Evolutionary conservation across 1,140 invertebrate genomes (phyloP), one percentile per base, ranked within the genome.

Genomic region (Agraylea sexmaculata): DNA sequence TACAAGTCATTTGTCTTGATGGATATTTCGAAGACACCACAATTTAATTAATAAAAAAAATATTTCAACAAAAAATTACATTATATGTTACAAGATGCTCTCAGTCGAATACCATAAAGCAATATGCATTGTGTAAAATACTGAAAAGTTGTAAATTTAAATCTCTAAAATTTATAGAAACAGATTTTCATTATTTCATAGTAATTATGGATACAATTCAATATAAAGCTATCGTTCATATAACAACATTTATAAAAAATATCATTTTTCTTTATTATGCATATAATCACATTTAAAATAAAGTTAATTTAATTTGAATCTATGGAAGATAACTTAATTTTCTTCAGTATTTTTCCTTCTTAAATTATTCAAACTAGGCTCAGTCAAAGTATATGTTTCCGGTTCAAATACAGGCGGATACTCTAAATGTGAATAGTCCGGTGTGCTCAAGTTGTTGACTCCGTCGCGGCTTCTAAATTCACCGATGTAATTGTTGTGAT

Each of bases 341-440:
- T n/a, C n/a, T n/a, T 7, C 6, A 7, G 23, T 25, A 7, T n/a
- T 25, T n/a, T 45, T 45, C 22, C 42, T 43, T 29, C 35, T 32
- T 21, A 38, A 43, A 27, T 43, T 45, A 38, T 41, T 43, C 18
- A 41, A 43, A 25, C 47, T 41, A 22, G 71, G 66, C 58, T 74
- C 68, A 7, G 71, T 69, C 25, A 85, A 68, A 42, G 79, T 79
- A 59, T 86, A 87, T 1, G 79, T 83, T 53, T 82, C 82, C 0
- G 83, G 74, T 59, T 84, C 79, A 60, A 87, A 86, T 30, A 83
- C 78, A 22, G 83, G 82, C 8, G 83, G 83, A 57, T 83, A 86
- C 60, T 83, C 78, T 54, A 86, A 68, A 48, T 80, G 80, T 25
- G 81, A 78, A 60, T 84, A 85, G 29, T 51, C 49, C 11, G 49